Conservation (phyloP, 2,797 vertebrate species). For the Protonibea diacanthus region DNA sequence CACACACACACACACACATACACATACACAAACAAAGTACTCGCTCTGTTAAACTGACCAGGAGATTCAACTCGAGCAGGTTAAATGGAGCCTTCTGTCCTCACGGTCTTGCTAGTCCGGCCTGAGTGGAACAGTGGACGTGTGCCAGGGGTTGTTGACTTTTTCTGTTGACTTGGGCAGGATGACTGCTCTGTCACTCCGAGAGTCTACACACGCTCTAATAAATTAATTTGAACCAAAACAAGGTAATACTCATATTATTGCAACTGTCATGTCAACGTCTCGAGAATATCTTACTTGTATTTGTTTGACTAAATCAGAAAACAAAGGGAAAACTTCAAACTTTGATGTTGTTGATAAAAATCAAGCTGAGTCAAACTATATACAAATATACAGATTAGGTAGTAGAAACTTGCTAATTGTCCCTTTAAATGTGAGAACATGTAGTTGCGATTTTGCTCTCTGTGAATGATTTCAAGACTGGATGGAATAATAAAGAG, state of each 20-base stretch:
- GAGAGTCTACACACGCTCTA: conserved; percentile 25
- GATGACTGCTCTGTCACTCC: conserved; percentile 26
- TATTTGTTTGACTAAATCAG: background rate
- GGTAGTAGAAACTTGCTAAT: background rate
- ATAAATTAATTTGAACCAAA: conserved; percentile 39
- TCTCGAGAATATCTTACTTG: background rate
- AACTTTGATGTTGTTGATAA: no score
- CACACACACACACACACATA: background rate
- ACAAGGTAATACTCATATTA: conserved; percentile 2
- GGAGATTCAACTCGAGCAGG: conserved; percentile 41
- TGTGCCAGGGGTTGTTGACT: conserved; percentile 50
- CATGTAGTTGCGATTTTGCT: background rate
- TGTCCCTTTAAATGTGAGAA: conserved; percentile 1
- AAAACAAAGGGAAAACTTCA: background rate
- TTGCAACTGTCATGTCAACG: background rate
- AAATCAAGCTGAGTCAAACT: background rate
- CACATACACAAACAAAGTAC: conserved; percentile 39
- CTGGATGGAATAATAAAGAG: background rate
- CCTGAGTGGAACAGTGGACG: conserved; percentile 38
- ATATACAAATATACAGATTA: background rate
- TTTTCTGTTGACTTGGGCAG: conserved; percentile 55
- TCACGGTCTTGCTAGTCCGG: conserved; percentile 16
- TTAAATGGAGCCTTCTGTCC: conserved; percentile 73
- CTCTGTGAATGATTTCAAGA: background rate
- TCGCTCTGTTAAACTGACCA: conserved; percentile 47